A percentile compares a stretch with the other conserved stretches of the same genome.
Conservation (phyloP, 2,888 invertebrate species). For the Cephus rjabovi region DNA sequence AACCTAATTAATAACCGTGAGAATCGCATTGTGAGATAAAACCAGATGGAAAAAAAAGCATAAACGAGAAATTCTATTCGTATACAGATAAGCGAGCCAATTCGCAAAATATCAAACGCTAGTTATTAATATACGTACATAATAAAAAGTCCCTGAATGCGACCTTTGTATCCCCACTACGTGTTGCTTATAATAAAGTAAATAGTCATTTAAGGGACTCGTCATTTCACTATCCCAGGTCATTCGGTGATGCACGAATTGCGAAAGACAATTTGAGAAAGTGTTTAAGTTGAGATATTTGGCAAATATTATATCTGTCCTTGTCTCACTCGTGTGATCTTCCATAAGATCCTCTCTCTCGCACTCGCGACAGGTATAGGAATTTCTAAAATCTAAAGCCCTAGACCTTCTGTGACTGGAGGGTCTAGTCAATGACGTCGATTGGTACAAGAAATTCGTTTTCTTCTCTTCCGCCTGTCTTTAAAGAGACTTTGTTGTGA, state of each 20-base stretch:
- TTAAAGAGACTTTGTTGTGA: no score
- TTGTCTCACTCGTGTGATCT: not conserved
- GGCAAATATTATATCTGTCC: not conserved
- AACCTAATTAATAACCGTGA: not conserved
- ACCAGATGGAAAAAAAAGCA: not conserved
- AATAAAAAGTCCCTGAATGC: not conserved
- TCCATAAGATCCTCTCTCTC: not conserved
- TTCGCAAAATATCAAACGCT: not conserved
- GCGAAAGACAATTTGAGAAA: not conserved
- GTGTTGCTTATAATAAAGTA: slow-evolving; percentile 61
- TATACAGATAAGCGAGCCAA: not conserved
- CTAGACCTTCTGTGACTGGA: not conserved
- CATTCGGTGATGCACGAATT: not conserved
- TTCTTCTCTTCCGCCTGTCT: not conserved
- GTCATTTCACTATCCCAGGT: not conserved
- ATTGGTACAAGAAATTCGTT: not conserved
- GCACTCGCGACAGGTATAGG: not conserved
- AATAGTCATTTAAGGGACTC: slow-evolving; percentile 17
- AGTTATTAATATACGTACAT: not conserved
- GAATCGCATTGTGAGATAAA: not conserved
- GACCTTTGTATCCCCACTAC: slow-evolving; percentile 57
- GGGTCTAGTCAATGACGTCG: not conserved
- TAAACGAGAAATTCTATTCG: not conserved
- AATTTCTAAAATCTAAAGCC: not conserved
- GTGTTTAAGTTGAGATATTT: not conserved